Base-by-base conservation (phyloP, 1,140 invertebrate genomes). In the Tetraneura akinire region DNA sequence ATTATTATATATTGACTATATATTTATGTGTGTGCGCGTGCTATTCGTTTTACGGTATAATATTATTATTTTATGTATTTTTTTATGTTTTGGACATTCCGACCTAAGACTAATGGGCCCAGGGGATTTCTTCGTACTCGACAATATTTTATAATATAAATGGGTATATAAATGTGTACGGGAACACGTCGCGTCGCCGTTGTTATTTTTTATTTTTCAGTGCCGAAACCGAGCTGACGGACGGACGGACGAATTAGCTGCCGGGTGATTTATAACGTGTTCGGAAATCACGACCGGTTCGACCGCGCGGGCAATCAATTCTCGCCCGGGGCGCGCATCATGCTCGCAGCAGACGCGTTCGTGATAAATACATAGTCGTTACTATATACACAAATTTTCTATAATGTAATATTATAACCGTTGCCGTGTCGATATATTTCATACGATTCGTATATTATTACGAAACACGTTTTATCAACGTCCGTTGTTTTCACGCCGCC, bases 231-330 rank as follows among this genome's bases (percentile, higher is more conserved):
- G 18, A 37, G 32, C 68, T 70, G 66, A 76, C 32, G 73, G 55
- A 60, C 32, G 73, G 55, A 60, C 55, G 37, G 53, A 60, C 73
- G 73, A 60, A 76, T 76, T 76, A 76, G 73, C 73, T 76, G 74
- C 53, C 21, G 55, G 73, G 74, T 78, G 74, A 78, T 78, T 78
- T 78, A 78, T 78, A 78, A 78, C 53, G 74, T 78, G 74, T 78
- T 78, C 55, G 26, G 26, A 78, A 78, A 78, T 78, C 74, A 78
- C 74, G 74, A 78, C 74, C 74, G 74, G 74, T 78, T 78, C 74
- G 74, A 62, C 74, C 47, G 74, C 32, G 8, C n/a, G n/a, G n/a
- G 55, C 74, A 62, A 78, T 78, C 74, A 62, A 78, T 78, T 78
- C 74, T 76, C 53, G 73, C 73, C 73, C 55, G 42, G 53, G 73